These are phyloP conservation scores for Manacus vitellinus DNA, from an alignment of 2,113 vertebrate genomes.

Conservation along the genomic window DNA sequence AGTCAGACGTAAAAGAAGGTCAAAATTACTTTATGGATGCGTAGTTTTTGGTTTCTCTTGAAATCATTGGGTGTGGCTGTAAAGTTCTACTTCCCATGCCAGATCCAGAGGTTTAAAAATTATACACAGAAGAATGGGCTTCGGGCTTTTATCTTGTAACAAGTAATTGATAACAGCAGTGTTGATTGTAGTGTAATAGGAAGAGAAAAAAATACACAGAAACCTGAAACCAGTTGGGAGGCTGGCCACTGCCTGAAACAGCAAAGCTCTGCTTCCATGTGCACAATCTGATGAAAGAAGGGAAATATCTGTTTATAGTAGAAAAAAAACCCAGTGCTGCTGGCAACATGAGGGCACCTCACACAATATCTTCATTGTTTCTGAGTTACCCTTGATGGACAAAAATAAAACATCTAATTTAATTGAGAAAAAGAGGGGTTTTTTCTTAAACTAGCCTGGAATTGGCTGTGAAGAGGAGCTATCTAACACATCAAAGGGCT, in stretches of 20 bases:
- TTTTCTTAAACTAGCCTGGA: neutral
- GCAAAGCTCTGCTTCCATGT: neutral
- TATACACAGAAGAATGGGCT: neutral
- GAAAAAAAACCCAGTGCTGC: rapidly evolving
- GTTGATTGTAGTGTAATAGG: neutral
- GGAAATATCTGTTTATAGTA: neutral
- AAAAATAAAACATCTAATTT: neutral
- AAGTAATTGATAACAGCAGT: neutral
- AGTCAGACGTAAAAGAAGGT: neutral
- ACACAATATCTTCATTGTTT: neutral
- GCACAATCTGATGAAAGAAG: neutral
- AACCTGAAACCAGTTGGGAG: neutral
- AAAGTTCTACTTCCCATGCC: neutral
- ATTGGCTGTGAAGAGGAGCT: neutral
- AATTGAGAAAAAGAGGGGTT: neutral
- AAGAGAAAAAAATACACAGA: neutral
- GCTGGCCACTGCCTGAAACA: neutral
- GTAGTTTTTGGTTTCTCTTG: neutral
- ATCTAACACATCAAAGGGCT: neutral
- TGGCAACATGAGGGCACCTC: neutral
- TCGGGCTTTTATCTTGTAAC: neutral
- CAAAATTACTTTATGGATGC: neutral
- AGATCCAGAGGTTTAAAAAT: neutral
- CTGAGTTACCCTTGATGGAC: neutral
- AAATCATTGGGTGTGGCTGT: neutral